phyloP scores from a whole-genome alignment of 2,113 vertebrate genomes.

The Brienomyrus longianalis region DNA sequence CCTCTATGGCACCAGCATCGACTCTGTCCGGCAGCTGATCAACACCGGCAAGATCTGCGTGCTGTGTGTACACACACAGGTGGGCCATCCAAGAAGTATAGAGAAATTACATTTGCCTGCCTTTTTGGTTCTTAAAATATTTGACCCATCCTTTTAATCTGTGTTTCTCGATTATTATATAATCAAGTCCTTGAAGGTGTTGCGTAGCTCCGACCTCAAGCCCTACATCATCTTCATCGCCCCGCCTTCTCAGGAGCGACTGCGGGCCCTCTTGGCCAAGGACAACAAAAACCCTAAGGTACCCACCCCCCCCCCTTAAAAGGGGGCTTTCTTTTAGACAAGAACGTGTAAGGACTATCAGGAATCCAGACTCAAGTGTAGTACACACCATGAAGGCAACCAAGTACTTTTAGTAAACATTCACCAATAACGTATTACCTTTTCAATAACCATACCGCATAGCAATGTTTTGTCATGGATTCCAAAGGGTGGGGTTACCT shows the following conservation, averaged over 20 bases:
- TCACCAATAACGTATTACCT: background rate
- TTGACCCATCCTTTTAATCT: background rate
- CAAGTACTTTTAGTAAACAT: background rate
- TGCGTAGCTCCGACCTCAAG: constrained; percentile 91
- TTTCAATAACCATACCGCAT: background rate
- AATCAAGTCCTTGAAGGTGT: constrained; percentile 79
- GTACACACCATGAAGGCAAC: background rate
- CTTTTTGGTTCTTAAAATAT: background rate
- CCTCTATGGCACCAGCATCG: constrained; percentile 88
- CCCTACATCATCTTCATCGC: constrained; percentile 98
- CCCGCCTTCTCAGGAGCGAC: constrained; percentile 90
- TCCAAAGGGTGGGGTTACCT: background rate
- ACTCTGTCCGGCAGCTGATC: constrained; percentile 92
- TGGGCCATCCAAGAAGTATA: constrained; percentile 37
- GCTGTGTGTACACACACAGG: constrained; percentile 91
- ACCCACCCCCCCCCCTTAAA: constrained; percentile 2
- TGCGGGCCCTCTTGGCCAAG: constrained; percentile 84
- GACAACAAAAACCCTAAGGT: constrained; percentile 97
- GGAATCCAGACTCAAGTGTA: background rate
- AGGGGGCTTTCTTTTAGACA: background rate
- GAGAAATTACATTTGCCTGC: background rate
- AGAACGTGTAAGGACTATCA: background rate
- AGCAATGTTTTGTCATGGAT: background rate
- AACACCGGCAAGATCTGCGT: constrained; percentile 97
- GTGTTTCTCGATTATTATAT: background rate